Conservation (phyloP, 2,797 vertebrate genomes). For the Xenentodon cancila region DNA sequence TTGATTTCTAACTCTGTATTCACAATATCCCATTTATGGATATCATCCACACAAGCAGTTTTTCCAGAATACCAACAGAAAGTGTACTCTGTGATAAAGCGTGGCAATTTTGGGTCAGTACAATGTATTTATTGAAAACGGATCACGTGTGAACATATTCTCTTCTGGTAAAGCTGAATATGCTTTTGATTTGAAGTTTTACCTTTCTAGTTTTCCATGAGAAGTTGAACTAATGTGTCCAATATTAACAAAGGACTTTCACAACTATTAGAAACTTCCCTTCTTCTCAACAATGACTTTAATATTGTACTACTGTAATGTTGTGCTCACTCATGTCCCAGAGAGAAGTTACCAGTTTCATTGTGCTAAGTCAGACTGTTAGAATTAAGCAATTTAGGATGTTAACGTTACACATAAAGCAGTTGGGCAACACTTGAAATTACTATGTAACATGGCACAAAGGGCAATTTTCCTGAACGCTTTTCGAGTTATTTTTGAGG, state of each 20-base stretch:
- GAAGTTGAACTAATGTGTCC: no score
- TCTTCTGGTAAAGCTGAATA: no score
- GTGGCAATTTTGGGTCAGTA: slow-evolving; percentile 19
- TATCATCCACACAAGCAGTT: slow-evolving; percentile 20
- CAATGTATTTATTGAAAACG: slow-evolving; percentile 1
- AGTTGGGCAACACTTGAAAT: background rate
- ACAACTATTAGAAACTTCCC: no score
- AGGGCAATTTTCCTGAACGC: background rate
- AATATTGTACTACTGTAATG: background rate
- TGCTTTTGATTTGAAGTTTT: no score
- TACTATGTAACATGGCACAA: background rate
- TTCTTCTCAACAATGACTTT: no score
- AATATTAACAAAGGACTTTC: no score
- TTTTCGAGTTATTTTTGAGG: background rate
- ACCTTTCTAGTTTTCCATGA: no score
- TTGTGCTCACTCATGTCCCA: slow-evolving; percentile 9
- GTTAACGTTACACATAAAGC: background rate
- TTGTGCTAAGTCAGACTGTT: background rate
- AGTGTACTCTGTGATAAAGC: slow-evolving; percentile 7
- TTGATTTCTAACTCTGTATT: slow-evolving; percentile 22
- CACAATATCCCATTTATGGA: slow-evolving; percentile 13
- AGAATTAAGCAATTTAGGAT: background rate
- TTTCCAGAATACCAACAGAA: slow-evolving; percentile 1
- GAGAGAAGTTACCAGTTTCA: slow-evolving; percentile 16
- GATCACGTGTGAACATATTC: no score